A percentile compares a stretch with the other conserved stretches of the same genome.
phyloP scores from a whole-genome alignment of 2,113 vertebrate species.

The Loxodonta africana region DNA sequence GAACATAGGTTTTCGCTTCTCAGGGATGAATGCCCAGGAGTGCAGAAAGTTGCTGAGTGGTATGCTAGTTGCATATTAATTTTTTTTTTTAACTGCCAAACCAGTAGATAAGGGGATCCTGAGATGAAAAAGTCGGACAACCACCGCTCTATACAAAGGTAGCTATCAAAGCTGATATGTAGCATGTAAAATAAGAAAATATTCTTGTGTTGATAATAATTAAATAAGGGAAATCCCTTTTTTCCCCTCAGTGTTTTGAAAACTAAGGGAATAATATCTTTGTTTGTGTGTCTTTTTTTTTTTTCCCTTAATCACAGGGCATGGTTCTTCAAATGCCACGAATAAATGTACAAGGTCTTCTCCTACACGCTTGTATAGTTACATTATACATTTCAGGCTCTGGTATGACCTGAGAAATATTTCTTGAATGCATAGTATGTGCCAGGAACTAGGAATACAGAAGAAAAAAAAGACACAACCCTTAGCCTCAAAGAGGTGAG shows the following conservation, averaged over 20 bases:
- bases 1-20: not conserved
- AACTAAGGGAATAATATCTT: not conserved
- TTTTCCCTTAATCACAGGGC: not conserved
- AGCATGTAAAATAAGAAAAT: not conserved
- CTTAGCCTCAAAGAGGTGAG: not conserved
- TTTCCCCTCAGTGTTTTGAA: not conserved
- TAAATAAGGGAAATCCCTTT: not conserved
- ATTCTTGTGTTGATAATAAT: not conserved
- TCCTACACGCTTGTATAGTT: not conserved
- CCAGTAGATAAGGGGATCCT: not conserved
- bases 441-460: not conserved
- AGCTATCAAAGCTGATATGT: not conserved
- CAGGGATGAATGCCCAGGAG: not conserved
- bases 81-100: not conserved
- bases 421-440: not conserved
- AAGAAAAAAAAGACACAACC: not conserved
- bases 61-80: no score
- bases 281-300: not conserved
- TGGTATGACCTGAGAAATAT: not conserved
- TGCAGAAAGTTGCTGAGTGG: not conserved
- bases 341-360: not conserved
- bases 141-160: not conserved
- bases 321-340: not conserved
- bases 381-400: conserved; percentile 5
- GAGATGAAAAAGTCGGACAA: not conserved